These are phyloP conservation scores for Catocala nupta DNA, from an alignment of 2,888 invertebrate genomes.

Conservation along the genomic window DNA sequence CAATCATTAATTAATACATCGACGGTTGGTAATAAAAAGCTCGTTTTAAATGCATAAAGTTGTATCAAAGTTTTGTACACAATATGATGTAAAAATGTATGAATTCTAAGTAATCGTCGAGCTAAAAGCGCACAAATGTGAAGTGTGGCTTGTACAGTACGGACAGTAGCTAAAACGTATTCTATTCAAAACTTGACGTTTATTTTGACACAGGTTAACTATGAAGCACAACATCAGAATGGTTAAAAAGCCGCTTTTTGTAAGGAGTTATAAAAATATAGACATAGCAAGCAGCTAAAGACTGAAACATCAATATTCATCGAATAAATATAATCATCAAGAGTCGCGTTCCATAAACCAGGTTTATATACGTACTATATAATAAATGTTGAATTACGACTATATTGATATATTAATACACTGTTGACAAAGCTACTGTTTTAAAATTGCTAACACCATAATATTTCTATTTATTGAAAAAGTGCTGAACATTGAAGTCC, in stretches of 20 bases:
- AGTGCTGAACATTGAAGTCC: slow-evolving; percentile 38
- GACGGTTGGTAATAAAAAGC: slow-evolving; percentile 69
- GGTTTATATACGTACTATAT: slow-evolving; percentile 3
- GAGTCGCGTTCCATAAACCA: slow-evolving; percentile 2
- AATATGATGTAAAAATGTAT: slow-evolving; percentile 35
- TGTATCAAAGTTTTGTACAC: slow-evolving; percentile 45
- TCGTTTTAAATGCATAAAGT: slow-evolving; percentile 59
- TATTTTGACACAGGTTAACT: not conserved
- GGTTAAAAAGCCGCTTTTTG: not conserved
- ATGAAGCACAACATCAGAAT: not conserved
- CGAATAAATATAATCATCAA: not conserved
- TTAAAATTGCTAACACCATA: slow-evolving; percentile 44
- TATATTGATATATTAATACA: slow-evolving; percentile 27
- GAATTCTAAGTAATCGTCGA: slow-evolving; percentile 16
- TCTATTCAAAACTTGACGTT: not conserved
- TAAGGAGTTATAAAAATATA: slow-evolving; percentile 10
- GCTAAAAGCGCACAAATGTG: slow-evolving; percentile 5
- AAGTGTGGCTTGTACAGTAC: not conserved
- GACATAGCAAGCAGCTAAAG: slow-evolving; percentile 28
- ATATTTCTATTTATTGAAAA: slow-evolving; percentile 21
- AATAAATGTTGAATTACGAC: slow-evolving; percentile 19
- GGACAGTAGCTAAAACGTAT: slow-evolving; percentile 6
- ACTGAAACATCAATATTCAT: slow-evolving; percentile 24
- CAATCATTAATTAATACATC: slow-evolving; percentile 56
- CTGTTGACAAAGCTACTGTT: slow-evolving; percentile 39